Evolutionary conservation across 2,888 invertebrate genomes (phyloP).

Genomic region (Parnassius smintheus): DNA sequence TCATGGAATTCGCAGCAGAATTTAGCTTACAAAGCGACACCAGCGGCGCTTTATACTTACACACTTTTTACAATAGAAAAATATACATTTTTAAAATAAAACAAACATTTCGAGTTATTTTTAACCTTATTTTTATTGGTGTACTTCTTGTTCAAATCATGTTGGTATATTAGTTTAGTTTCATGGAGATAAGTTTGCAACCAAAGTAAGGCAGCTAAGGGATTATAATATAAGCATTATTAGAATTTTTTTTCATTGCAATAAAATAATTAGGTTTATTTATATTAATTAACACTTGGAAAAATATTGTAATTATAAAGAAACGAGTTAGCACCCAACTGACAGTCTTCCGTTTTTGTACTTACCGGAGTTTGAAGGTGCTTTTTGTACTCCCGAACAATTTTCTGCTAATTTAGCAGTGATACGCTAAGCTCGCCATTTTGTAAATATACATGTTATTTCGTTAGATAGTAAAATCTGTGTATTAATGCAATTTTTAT

Average conservation of each 20-base stretch:
- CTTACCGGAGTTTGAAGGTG: conserved; percentile 67
- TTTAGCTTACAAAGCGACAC: conserved; percentile 18
- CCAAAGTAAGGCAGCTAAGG: not conserved
- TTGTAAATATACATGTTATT: conserved; percentile 65
- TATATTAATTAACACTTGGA: not conserved
- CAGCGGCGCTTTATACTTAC: conserved; percentile 25
- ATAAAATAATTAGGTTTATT: conserved; percentile 35
- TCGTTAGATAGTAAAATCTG: conserved; percentile 62
- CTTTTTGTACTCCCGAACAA: conserved; percentile 53
- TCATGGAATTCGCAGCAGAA: conserved; percentile 5
- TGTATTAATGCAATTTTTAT: conserved; percentile 78
- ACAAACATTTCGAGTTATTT: conserved; percentile 21
- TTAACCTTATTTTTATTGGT: conserved; percentile 1
- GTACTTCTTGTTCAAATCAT: no score
- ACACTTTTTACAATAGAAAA: conserved; percentile 22
- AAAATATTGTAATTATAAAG: conserved; percentile 35
- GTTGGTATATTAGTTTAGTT: not conserved
- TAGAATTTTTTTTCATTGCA: conserved; percentile 31
- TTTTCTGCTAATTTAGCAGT: conserved; percentile 42
- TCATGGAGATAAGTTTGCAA: not conserved
- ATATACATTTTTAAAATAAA: conserved; percentile 28
- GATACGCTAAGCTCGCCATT: conserved; percentile 64
- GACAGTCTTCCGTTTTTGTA: conserved; percentile 74
- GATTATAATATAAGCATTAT: conserved; percentile 35
- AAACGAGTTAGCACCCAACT: conserved; percentile 40